These are phyloP conservation scores for Gonocerus acuteangulatus DNA, from an alignment of 2,888 invertebrate species.

Conservation along the genomic window DNA sequence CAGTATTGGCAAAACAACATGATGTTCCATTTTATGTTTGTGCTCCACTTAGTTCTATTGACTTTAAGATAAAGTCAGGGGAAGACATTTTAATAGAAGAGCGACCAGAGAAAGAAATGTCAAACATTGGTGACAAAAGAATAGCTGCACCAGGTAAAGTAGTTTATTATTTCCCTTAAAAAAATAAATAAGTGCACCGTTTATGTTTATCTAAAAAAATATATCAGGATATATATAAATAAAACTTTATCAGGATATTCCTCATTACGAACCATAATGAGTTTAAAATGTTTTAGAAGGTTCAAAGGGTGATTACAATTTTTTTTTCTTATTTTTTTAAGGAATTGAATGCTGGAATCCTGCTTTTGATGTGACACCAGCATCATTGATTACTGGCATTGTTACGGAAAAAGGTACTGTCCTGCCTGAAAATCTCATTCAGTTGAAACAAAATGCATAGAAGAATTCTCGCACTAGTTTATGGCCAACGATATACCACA, in stretches of 20 bases:
- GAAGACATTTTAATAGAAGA: constrained; percentile 89
- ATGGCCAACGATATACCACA: too few relatives aligned
- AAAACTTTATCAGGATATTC: too few relatives aligned
- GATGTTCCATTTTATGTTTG: constrained; percentile 91
- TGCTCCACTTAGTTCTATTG: constrained; percentile 87
- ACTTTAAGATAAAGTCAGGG: constrained; percentile 68
- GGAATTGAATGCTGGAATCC: constrained; percentile 96
- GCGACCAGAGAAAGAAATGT: constrained; percentile 84
- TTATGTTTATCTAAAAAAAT: too few relatives aligned
- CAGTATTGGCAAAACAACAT: constrained; percentile 84
- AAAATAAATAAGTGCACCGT: too few relatives aligned
- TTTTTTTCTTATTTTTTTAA: constrained; percentile 43
- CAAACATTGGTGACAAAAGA: constrained; percentile 73
- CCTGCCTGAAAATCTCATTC: constrained; percentile 48
- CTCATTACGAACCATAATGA: too few relatives aligned
- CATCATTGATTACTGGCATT: constrained; percentile 80
- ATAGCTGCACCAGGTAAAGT: constrained; percentile 86
- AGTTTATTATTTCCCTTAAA: constrained; percentile 4
- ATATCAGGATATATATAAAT: too few relatives aligned
- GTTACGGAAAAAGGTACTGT: constrained; percentile 91
- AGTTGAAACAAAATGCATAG: not conserved
- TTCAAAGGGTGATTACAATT: too few relatives aligned
- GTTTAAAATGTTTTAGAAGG: too few relatives aligned
- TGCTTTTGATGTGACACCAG: constrained; percentile 96
- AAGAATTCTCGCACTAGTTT: constrained; percentile 2